phyloP scores from a whole-genome alignment of 2,888 invertebrate species.

The Balanococcus diminutus region DNA sequence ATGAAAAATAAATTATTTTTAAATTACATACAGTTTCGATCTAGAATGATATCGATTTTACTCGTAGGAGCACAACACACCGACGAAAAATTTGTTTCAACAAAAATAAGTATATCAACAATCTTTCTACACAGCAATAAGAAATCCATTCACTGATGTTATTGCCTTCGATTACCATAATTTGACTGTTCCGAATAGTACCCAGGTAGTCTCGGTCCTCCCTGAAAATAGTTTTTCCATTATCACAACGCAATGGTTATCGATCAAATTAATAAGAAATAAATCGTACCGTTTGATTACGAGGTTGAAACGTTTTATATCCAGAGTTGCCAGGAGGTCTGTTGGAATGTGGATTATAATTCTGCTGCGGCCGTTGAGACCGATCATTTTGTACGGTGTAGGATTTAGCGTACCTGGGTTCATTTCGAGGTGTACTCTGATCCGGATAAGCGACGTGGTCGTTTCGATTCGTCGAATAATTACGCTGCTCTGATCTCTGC shows the following conservation, averaged over 20 bases:
- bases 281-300: constrained; percentile 13
- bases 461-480: constrained; percentile 15
- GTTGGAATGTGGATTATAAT: background rate
- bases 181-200: constrained; percentile 18
- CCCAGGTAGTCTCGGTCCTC: constrained; percentile 56
- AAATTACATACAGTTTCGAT: no score
- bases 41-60: no score
- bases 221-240: constrained; percentile 32
- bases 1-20: no score
- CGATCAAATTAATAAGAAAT: background rate
- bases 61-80: background rate
- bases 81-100: background rate
- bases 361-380: background rate
- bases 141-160: constrained; percentile 8
- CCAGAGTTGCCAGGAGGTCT: background rate
- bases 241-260: no score
- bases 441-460: background rate
- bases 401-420: background rate
- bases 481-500: background rate
- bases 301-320: constrained; percentile 43
- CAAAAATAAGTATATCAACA: background rate
- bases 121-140: background rate
- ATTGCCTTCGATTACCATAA: constrained; percentile 22
- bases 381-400: background rate
- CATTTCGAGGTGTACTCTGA: background rate